Conservation (phyloP, 2,113 vertebrate genomes). For the Mus musculus region DNA sequence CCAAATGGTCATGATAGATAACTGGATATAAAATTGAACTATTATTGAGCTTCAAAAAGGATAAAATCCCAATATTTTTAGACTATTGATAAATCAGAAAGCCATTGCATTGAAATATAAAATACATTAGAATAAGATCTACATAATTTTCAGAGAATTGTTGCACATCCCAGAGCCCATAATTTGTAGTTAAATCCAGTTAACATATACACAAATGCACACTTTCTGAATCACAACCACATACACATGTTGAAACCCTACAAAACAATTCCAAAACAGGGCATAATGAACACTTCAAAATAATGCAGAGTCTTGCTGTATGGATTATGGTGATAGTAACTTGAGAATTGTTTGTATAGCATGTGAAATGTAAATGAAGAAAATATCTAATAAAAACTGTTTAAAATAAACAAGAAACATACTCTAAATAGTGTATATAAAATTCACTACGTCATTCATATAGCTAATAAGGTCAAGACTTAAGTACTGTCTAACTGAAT, state of each 20-base stretch:
- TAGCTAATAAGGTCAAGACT: not conserved
- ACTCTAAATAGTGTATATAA: not conserved
- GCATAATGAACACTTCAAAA: not conserved
- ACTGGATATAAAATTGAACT: not conserved
- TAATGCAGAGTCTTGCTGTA: accelerated
- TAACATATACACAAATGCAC: not conserved
- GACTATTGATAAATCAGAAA: no score
- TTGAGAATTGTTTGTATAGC: not conserved
- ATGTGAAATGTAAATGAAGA: no score
- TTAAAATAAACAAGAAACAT: not conserved
- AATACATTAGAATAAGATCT: not conserved
- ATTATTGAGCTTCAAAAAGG: not conserved
- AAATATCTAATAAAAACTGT: no score
- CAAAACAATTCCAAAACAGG: not conserved
- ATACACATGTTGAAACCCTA: not conserved
- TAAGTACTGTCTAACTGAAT: not conserved
- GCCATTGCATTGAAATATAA: not conserved
- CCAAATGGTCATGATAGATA: not conserved
- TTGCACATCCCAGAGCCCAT: not conserved
- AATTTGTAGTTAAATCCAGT: not conserved
- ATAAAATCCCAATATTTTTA: not conserved
- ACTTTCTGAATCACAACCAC: not conserved
- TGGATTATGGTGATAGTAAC: not conserved
- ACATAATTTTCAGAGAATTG: not conserved
- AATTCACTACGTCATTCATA: not conserved